Evolutionary conservation across 2,888 invertebrate genomes (phyloP), one percentile per base, ranked within the genome.

Genomic region (Papilio protenor): DNA sequence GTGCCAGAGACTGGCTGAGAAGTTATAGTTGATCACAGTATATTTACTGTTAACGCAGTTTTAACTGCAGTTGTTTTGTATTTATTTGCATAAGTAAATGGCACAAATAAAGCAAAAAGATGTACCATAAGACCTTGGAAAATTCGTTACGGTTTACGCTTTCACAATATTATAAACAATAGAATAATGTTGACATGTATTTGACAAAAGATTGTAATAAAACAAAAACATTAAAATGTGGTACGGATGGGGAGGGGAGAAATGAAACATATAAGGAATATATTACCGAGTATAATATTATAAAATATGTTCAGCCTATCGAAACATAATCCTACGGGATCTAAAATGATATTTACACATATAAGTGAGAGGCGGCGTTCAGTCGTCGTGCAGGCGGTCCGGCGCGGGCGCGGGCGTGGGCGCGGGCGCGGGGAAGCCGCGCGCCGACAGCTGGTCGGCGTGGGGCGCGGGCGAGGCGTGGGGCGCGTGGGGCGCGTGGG

Each of bases 261-360:
- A 73, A 77, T 72, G 55, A 78, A 76, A 78, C 79, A 75, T 55
- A 70, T 73, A 27, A 57, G 57, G 33, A 81, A 82, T 80, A 81
- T 80, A 79, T 83, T 84, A 83, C 70, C 70, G 92, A 92, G 92
- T 93, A 94, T 94, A 93, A 91, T 93, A 90, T 90, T 92, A 94
- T 93, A 94, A 94, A 94, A 94, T 93, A 94, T 91, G 92, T 92
- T 92, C 89, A 92, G 89, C 94, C 90, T 94, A 94, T 91, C 86
- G 87, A 91, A 90, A 93, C 92, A 92, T 93, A 93, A 93, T 92
- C 89, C 91, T 93, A 93, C 85, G 87, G 90, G 89, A 89, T 91
- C 90, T 93, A 92, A 87, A 75, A 77, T 74, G 85, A 90, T 94
- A 94, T 94, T 91, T 94, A 94, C 94, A 94, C 87, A 89, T 82